These are phyloP conservation scores for Chrysopa pallens DNA, from an alignment of 1,140 invertebrate species.

Conservation along the genomic window DNA sequence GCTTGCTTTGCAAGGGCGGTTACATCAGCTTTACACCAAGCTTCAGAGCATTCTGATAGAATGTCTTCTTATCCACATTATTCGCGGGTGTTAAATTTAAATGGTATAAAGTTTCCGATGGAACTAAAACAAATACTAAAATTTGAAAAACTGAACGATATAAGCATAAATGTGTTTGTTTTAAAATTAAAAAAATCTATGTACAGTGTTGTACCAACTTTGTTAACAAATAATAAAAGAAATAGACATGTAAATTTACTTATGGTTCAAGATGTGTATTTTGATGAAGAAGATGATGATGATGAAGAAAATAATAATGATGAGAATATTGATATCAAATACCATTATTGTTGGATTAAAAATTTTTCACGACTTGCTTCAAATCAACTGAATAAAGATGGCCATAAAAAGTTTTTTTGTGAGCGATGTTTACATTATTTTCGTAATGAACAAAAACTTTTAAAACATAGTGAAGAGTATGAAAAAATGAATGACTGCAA, in stretches of 20 bases:
- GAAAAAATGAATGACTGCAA: not conserved
- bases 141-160: constrained; percentile 20
- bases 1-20: constrained; percentile 19
- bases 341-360: constrained; percentile 18
- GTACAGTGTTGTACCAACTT: constrained; percentile 12
- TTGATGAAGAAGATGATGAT: too few relatives aligned
- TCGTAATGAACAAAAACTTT: constrained; percentile 7
- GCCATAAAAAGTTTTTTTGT: constrained; percentile 13
- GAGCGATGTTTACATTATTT: constrained; percentile 19
- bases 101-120: constrained; percentile 19
- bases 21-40: constrained; percentile 16
- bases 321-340: constrained; percentile 1
- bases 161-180: constrained; percentile 15
- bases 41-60: constrained; percentile 8
- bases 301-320: too few relatives aligned
- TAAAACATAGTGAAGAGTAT: constrained; percentile 8
- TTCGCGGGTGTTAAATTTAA: constrained; percentile 17
- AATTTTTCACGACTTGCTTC: constrained; percentile 15
- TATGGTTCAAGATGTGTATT: constrained; percentile 6
- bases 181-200: constrained; percentile 6
- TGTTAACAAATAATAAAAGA: constrained; percentile 13
- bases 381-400: constrained; percentile 11
- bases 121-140: constrained; percentile 18
- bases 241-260: constrained; percentile 14
- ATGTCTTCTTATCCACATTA: constrained; percentile 15